Conservation (phyloP, 1,140 invertebrate genomes). For the Drosophila nigromelanica region DNA sequence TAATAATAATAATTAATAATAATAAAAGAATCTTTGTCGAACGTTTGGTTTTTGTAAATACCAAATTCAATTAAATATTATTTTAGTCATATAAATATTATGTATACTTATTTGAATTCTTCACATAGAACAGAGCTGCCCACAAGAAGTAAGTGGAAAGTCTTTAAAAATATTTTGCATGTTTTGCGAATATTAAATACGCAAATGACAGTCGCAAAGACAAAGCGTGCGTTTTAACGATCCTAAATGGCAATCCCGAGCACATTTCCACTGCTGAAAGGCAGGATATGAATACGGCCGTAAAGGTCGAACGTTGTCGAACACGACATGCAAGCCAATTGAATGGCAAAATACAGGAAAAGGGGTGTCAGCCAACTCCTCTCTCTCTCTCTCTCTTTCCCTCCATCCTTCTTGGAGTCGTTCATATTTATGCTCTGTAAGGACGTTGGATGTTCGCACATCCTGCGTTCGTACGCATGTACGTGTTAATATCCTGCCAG, state of each 20-base stretch:
- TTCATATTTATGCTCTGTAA: slow-evolving; percentile 66
- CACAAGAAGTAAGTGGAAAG: neutral
- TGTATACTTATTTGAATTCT: too few relatives aligned
- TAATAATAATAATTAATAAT: too few relatives aligned
- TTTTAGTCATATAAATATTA: too few relatives aligned
- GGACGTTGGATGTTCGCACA: slow-evolving; percentile 58
- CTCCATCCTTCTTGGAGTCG: slow-evolving; percentile 26
- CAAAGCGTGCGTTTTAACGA: slow-evolving; percentile 42
- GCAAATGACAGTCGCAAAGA: slow-evolving; percentile 24
- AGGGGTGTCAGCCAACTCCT: slow-evolving; percentile 19
- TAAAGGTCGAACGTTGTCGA: slow-evolving; percentile 35
- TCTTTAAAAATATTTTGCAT: slow-evolving; percentile 39
- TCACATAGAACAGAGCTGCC: too few relatives aligned
- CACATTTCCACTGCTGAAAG: slow-evolving; percentile 19
- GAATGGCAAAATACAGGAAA: slow-evolving; percentile 16
- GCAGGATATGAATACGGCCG: slow-evolving; percentile 37
- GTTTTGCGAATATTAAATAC: slow-evolving; percentile 44
- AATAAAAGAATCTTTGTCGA: too few relatives aligned
- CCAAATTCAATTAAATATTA: too few relatives aligned
- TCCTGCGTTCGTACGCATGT: slow-evolving; percentile 60
- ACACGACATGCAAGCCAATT: slow-evolving; percentile 52
- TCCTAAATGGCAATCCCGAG: slow-evolving; percentile 31
- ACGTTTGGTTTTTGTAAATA: too few relatives aligned
- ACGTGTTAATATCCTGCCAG: slow-evolving; percentile 74
- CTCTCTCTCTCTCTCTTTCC: neutral